Base-by-base conservation (phyloP, 2,797 vertebrate species). In the Sebastes matsubarae region DNA sequence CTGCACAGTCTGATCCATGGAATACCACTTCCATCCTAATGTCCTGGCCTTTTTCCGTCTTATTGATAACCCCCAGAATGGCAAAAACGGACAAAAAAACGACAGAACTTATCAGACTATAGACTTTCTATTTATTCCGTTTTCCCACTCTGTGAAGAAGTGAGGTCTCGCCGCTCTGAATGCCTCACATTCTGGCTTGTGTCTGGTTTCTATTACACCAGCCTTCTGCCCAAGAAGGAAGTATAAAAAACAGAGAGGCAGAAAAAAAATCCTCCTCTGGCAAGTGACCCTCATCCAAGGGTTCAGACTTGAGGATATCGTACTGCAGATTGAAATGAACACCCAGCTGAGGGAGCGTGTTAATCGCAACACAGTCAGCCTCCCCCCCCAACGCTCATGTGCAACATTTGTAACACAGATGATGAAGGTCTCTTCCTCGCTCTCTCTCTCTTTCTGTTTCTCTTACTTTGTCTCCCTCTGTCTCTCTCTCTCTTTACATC, bases 201-300 rank as follows among this genome's bases (percentile, higher is more conserved):
- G 90, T 94, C 94, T 94, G 93, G 92, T 93, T 94, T 93, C 92
- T 93, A 89, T 94, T 93, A 94, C 88, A 87, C 90, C 91, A 92
- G 92, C 91, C 91, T 90, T 94, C 90, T 94, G 93, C 92, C 90
- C 89, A 87, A 92, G 87, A 92, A 92, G 90, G 90, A 94, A 93
- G 91, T 87, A 83, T 74, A 83, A 88, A 92, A 90, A 90, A 83
- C 65, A 81, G 60, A 74, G 69, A 82, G 87, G 71, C 70, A 77
- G 59, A 72, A 82, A 79, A 46, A 89, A 91, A 92, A 85, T 90
- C 82, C 78, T 93, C 92, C 89, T 91, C 88, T 93, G 91, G 89
- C 92, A 87, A 93, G 68, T 93, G 90, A 95, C 92, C 93, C 89
- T 89, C 75, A 88, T 90, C 87, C 80, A 68, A 88, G 83, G 81